phyloP scores from a whole-genome alignment of 2,797 vertebrate species.

The Limnodromus scolopaceus region DNA sequence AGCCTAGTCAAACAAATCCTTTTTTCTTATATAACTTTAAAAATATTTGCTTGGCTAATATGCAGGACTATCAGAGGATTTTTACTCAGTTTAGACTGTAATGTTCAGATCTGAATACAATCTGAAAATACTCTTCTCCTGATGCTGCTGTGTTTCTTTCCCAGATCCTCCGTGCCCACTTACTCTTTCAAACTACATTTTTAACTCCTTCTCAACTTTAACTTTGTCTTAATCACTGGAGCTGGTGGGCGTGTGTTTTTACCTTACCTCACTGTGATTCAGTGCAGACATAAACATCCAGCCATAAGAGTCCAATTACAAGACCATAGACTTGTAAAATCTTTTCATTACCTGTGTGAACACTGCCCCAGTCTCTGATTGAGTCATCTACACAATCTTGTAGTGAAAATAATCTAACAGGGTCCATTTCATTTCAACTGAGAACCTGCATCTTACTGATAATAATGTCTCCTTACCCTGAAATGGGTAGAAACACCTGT shows the following conservation, averaged over 20 bases:
- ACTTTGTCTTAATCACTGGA: neutral
- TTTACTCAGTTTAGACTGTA: neutral
- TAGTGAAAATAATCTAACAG: neutral
- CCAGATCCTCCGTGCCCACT: neutral
- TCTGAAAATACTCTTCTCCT: neutral
- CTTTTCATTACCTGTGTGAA: neutral
- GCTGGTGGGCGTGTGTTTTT: neutral
- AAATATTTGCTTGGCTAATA: neutral
- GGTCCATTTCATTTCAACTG: neutral
- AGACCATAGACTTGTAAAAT: neutral
- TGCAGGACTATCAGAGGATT: neutral
- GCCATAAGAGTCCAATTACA: neutral
- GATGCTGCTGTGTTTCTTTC: neutral
- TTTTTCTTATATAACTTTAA: neutral
- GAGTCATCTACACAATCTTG: neutral
- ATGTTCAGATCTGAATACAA: neutral
- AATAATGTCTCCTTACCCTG: neutral
- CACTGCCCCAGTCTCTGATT: fast-evolving
- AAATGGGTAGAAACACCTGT: neutral
- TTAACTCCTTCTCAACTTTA: neutral
- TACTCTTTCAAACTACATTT: neutral
- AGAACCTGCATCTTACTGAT: neutral
- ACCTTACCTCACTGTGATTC: neutral
- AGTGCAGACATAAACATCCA: neutral
- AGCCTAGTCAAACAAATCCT: neutral